Evolutionary conservation across 2,797 vertebrate species (phyloP).

Genomic region (Falco columbarius): DNA sequence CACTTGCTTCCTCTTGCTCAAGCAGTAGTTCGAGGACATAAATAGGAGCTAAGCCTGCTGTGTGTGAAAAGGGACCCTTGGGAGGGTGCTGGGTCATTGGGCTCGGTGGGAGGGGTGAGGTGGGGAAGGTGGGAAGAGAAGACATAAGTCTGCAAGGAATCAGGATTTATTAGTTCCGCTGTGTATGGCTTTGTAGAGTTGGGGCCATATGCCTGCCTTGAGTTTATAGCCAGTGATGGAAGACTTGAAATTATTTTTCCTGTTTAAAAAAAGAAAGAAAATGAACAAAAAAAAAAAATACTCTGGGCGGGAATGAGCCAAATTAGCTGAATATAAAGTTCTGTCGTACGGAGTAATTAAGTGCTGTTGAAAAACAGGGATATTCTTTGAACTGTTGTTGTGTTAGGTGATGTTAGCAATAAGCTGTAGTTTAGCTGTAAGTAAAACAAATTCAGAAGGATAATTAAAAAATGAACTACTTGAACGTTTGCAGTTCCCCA

Average conservation of each 20-base stretch:
- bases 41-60: slow-evolving; percentile 29
- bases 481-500: neutral
- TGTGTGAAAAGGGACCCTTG: neutral
- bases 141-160: neutral
- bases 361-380: neutral
- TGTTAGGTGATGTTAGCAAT: neutral
- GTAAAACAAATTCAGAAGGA: neutral
- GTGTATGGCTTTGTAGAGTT: neutral
- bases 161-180: slow-evolving; percentile 55
- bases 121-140: slow-evolving; percentile 32
- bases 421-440: neutral
- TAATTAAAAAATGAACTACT: neutral
- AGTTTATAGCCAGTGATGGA: slow-evolving; percentile 19
- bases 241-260: slow-evolving; percentile 40
- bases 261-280: neutral
- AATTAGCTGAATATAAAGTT: neutral
- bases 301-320: neutral
- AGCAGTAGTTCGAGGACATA: slow-evolving; percentile 1
- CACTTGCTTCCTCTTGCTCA: neutral
- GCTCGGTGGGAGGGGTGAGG: neutral
- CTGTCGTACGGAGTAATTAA: neutral
- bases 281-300: too few species aligned
- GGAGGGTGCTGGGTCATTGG: neutral
- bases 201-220: neutral
- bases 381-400: neutral